Evolutionary conservation across 2,888 invertebrate genomes (phyloP), one percentile per base, ranked within the genome.

Genomic region (Hesperia comma): DNA sequence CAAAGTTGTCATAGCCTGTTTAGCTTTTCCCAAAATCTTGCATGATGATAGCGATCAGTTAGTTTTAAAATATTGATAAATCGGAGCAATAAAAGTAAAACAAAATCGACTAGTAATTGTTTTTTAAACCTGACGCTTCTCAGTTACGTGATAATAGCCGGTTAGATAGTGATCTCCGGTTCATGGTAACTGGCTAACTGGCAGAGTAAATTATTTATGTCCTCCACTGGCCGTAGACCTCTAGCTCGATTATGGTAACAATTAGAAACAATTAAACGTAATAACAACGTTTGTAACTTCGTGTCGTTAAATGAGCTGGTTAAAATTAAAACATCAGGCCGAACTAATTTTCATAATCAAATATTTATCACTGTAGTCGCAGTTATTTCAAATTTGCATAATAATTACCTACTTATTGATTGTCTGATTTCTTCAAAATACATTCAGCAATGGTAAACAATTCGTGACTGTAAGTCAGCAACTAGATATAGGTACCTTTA

Each of bases 281-380:
- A 51, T 51, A 61, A 51, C 51, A 5, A 10, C 37, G 37, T 41
- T 41, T 41, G 15, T 17, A 57, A 21, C 37, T 61, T 40, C 61
- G 51, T 61, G 51, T 40, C 37, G 7, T 19, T 61, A 37, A 57
- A 61, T 51, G 51, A 61, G 51, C 46, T 15, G 7, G n/a, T 46
- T 60, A 32, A 46, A 57, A 32, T 55, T 55, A 51, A 33, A 55
- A 10, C 10, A 55, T 26, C 32, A 37, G n/a, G 55, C 37, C 15
- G 17, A n/a, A 17, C 15, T 37, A 37, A 37, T 37, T 37, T 37
- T 8, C 37, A 37, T 37, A 37, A 37, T 37, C 10, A 37, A 37
- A 37, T 37, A 37, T 37, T 37, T 37, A 37, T 37, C 37, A 37
- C 26, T 26, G 5, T 26, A 4, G 26, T 26, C 2, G 3, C 2